Evolutionary conservation across 2,888 invertebrate genomes (phyloP).

Genomic region (Colletes collaris): DNA sequence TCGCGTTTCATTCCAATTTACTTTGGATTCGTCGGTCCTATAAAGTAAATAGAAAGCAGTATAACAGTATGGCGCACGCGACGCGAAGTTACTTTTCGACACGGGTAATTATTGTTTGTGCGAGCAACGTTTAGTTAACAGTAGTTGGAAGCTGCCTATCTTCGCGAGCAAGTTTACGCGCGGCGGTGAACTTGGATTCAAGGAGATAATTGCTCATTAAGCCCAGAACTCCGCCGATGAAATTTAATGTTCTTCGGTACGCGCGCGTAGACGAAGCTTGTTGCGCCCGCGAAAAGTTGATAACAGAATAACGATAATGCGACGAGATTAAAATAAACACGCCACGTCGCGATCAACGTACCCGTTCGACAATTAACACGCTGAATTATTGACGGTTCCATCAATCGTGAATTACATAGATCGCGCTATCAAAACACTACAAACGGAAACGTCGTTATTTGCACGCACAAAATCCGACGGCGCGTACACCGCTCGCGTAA

Average conservation of each 20-base stretch:
- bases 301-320: conserved; percentile 14
- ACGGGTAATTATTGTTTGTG: conserved; percentile 2
- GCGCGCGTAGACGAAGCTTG: conserved; percentile 13
- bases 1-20: too few relatives aligned
- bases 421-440: neutral
- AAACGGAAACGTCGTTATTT: neutral
- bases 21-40: too few relatives aligned
- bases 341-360: neutral
- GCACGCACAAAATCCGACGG: neutral
- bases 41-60: too few relatives aligned
- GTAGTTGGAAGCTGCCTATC: neutral
- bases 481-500: neutral
- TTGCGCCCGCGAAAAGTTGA: conserved; percentile 14
- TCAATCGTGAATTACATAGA: neutral
- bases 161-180: conserved; percentile 41
- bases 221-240: conserved; percentile 45
- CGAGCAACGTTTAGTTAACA: conserved; percentile 11
- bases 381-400: neutral
- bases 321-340: conserved; percentile 15
- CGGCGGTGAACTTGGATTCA: conserved; percentile 45
- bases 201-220: conserved; percentile 55
- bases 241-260: conserved; percentile 39
- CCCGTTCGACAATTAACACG: neutral
- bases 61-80: too few relatives aligned
- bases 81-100: too few relatives aligned